Evolutionary conservation across 2,888 invertebrate species (phyloP).

Genomic region (Lydus trimaculatus): DNA sequence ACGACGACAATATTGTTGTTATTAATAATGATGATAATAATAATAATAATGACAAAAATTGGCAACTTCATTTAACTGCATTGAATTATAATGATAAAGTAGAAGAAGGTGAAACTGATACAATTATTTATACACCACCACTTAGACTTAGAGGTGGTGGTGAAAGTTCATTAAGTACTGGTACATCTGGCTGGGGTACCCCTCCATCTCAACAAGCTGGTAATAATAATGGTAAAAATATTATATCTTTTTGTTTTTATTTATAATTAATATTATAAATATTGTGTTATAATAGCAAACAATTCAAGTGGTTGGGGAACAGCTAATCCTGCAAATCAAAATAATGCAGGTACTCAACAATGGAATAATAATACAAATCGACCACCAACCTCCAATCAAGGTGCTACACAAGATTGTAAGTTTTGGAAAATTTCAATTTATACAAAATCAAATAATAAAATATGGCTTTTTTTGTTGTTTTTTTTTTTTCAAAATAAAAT

Average conservation of each 20-base stretch:
- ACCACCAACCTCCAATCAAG: conserved; percentile 53
- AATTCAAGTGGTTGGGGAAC: conserved; percentile 64
- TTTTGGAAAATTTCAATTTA: neutral
- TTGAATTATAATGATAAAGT: too few relatives aligned
- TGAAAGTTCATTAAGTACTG: conserved; percentile 80
- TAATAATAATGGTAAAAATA: conserved; percentile 68
- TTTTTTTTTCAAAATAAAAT: neutral
- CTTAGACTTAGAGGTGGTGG: conserved; percentile 78
- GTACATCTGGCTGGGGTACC: conserved; percentile 79
- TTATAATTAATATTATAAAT: conserved; percentile 26
- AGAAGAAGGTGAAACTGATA: neutral
- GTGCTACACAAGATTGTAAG: conserved; percentile 56
- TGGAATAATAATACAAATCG: conserved; percentile 59
- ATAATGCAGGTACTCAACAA: conserved; percentile 57
- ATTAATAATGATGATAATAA: neutral
- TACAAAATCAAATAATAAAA: neutral
- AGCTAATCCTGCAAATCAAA: conserved; percentile 58
- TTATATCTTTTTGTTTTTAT: too few relatives aligned
- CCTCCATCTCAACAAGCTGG: conserved; percentile 72
- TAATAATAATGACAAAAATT: neutral
- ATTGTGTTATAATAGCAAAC: conserved; percentile 49
- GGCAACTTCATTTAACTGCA: neutral
- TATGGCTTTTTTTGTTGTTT: too few relatives aligned
- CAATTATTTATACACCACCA: conserved; percentile 44
- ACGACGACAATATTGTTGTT: conserved; percentile 39